Evolutionary conservation across 2,113 vertebrate species (phyloP), one percentile per base, ranked within the genome.

Genomic region (human): DNA sequence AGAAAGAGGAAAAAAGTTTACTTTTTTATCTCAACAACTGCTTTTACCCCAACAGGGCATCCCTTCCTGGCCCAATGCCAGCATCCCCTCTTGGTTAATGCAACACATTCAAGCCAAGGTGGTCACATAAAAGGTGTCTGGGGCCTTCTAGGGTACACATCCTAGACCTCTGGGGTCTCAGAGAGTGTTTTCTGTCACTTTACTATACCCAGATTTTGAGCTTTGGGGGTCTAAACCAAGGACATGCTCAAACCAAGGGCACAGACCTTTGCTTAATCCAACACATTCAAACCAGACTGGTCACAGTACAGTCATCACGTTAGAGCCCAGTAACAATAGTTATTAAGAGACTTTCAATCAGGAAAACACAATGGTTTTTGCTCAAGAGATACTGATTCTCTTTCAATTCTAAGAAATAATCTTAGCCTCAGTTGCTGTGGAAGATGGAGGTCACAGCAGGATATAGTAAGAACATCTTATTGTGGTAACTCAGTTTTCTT

Each of bases 381-480:
- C 90, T 97, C 86, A 97, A 97, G 86, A 93, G 91, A 85, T 98
- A 98, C 97, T 97, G 97, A 98, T 98, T 96, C 76, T 92, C 66
- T 98, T 98, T 92, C 84, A 98, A 98, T 97, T 93, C 17, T 85
- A 98, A 98, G 91, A 96, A 98, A 97, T 87, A 96, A 93, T 96
- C 95, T 98, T 97, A 96, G 97, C 96, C 87, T 98, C 89, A 57
- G 88, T 73, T 97, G 97, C 97, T 97, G 43, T 92, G 80, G 85
- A 97, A 96, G 86, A 78, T 70, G 83, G 95, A 96, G 84, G 81
- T 78, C 85, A 85, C 66, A 76, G 27, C 50, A 50, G 78, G 92
- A 96, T 90, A 78, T 45, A 80, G 94, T 95, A 52, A 97, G 81
- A 96, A n/a, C 35, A 97, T 89, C 89, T 96, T 97, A 59, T 18